These are phyloP conservation scores for Peromyscus maniculatus DNA, from an alignment of 2,113 vertebrate genomes.

Conservation along the genomic window DNA sequence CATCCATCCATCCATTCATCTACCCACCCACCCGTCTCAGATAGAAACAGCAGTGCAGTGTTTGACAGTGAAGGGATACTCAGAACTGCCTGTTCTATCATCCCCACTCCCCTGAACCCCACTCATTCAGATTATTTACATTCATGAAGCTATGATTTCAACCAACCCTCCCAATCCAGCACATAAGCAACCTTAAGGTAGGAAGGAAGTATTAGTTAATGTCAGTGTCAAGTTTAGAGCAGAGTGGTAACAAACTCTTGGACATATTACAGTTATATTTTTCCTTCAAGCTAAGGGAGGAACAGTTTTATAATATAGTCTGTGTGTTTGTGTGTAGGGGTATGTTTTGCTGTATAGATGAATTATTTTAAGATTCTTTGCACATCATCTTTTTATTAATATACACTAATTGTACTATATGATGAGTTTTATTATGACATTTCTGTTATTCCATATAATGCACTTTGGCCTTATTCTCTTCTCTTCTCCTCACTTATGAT, in stretches of 20 bases:
- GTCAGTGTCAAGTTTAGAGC: background rate
- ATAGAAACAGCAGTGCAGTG: background rate
- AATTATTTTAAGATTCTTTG: background rate
- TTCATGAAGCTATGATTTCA: background rate
- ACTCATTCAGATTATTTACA: background rate
- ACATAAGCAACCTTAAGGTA: background rate
- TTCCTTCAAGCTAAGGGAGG: background rate
- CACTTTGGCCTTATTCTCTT: background rate
- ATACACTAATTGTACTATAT: background rate
- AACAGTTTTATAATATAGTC: background rate
- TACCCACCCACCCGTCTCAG: background rate
- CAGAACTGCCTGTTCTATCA: accelerated
- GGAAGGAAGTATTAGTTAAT: background rate
- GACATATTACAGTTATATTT: background rate
- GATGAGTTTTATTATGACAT: background rate
- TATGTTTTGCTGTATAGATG: background rate
- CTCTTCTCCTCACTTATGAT: too few species aligned
- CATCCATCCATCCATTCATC: accelerated
- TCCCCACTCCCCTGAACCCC: too few species aligned
- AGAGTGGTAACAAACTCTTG: background rate
- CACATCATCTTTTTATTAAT: background rate
- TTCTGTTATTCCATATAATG: background rate
- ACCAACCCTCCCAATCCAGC: background rate
- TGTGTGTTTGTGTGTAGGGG: background rate
- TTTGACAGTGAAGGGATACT: background rate